A percentile compares a stretch with the other conserved stretches of the same genome.
phyloP scores from a whole-genome alignment of 1,140 invertebrate species.

The Aphelenchoides besseyi region DNA sequence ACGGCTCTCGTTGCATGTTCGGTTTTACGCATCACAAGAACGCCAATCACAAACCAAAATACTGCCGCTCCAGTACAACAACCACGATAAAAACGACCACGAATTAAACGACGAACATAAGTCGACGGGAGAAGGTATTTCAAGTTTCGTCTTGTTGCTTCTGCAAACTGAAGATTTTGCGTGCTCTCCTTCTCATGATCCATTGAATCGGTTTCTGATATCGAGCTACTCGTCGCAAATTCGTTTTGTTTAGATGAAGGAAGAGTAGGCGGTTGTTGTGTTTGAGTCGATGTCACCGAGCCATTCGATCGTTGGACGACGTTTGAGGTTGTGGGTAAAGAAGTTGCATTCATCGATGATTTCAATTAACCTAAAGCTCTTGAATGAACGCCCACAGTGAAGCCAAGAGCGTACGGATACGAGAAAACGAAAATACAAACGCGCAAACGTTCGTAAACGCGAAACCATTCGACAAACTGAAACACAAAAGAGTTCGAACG shows the following conservation, averaged over 20 bases:
- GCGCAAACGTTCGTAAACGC: neutral
- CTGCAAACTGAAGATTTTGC: neutral
- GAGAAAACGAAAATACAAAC: neutral
- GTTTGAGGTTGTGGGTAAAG: neutral
- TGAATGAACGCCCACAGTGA: no score
- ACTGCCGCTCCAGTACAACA: conserved; percentile 19
- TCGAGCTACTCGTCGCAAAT: no score
- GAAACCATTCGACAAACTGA: neutral
- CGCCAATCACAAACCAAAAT: conserved; percentile 53
- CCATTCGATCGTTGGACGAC: neutral
- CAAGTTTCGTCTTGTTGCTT: neutral
- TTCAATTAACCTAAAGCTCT: no score
- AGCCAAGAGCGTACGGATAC: neutral
- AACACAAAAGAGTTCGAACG: neutral
- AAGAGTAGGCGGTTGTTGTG: neutral
- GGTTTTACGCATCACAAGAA: conserved; percentile 56
- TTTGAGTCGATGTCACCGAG: neutral
- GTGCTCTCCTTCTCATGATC: conserved; percentile 27
- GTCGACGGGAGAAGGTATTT: conserved; percentile 1
- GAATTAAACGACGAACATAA: conserved; percentile 19
- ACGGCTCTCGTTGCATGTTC: conserved; percentile 51
- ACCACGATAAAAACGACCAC: conserved; percentile 11
- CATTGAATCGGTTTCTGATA: conserved; percentile 36
- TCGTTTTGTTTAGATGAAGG: no score
- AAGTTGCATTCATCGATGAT: neutral